Evolutionary conservation across 2,888 invertebrate genomes (phyloP).

Genomic region (Noctua pronuba): DNA sequence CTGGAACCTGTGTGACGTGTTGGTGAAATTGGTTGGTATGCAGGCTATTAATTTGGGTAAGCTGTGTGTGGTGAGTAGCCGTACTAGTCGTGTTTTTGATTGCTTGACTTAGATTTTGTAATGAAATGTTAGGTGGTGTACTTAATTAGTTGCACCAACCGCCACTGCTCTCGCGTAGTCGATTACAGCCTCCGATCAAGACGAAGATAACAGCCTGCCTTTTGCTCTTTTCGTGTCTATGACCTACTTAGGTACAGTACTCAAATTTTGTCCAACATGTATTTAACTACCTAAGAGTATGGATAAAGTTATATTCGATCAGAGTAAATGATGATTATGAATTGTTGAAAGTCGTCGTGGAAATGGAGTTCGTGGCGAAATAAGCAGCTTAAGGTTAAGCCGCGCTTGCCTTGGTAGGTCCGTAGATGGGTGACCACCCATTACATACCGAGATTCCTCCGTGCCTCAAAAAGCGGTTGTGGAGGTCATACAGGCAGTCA

Average conservation of each 20-base stretch:
- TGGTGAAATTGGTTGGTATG: slow-evolving; percentile 22
- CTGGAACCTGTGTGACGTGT: slow-evolving; percentile 18
- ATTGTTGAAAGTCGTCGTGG: no score
- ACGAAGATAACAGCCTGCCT: neutral
- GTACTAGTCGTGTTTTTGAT: slow-evolving; percentile 4
- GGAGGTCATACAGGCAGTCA: no score
- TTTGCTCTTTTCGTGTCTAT: neutral
- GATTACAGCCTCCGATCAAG: neutral
- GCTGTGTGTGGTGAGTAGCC: neutral
- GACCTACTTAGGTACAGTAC: neutral
- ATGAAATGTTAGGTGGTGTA: neutral
- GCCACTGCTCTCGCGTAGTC: neutral
- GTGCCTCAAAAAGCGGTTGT: no score
- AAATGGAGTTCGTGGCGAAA: no score
- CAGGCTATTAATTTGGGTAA: slow-evolving; percentile 18
- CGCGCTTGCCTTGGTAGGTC: no score
- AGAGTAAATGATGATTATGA: no score
- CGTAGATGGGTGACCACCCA: no score
- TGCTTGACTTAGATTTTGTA: neutral
- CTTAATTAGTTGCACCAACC: neutral
- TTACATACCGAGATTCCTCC: no score
- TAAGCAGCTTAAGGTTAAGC: no score
- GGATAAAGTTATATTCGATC: neutral
- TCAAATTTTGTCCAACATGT: neutral
- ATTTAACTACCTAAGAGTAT: neutral